Percentiles rank a stretch among this genome's conserved stretches.
phyloP scores from a whole-genome alignment of 2,797 vertebrate genomes.

The Potorous gilbertii region DNA sequence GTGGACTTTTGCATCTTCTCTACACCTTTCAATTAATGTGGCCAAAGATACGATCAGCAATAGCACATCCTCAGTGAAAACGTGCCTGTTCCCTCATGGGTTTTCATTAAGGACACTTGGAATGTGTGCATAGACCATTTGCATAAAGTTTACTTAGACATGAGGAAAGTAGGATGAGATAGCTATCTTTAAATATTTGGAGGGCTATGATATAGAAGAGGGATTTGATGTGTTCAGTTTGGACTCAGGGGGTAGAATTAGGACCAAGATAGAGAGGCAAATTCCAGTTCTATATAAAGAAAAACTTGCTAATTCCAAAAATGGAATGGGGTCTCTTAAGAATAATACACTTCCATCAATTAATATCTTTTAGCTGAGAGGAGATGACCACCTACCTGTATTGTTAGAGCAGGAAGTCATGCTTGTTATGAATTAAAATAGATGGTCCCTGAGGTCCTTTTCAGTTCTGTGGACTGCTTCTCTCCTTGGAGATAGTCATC shows the following conservation, averaged over 20 bases:
- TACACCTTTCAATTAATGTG: background rate
- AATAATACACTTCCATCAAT: background rate
- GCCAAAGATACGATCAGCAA: background rate
- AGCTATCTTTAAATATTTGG: background rate
- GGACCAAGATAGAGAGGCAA: background rate
- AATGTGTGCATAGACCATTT: background rate
- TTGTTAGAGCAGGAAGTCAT: background rate
- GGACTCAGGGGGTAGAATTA: background rate
- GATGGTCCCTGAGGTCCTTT: background rate
- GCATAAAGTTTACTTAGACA: background rate
- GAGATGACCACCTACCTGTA: background rate
- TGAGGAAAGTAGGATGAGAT: background rate
- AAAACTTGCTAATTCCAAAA: background rate
- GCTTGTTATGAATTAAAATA: background rate
- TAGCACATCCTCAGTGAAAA: background rate
- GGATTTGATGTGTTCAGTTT: background rate
- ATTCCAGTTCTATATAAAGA: background rate
- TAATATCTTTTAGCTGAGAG: background rate
- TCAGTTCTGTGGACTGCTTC: background rate
- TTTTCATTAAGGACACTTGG: background rate
- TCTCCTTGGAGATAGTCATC: background rate
- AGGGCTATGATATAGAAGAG: background rate
- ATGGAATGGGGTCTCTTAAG: background rate
- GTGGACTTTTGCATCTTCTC: background rate
- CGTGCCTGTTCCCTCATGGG: background rate